A percentile compares a stretch with the other conserved stretches of the same genome.
phyloP scores from a whole-genome alignment of 1,140 invertebrate genomes.

The Antheraea pernyi region DNA sequence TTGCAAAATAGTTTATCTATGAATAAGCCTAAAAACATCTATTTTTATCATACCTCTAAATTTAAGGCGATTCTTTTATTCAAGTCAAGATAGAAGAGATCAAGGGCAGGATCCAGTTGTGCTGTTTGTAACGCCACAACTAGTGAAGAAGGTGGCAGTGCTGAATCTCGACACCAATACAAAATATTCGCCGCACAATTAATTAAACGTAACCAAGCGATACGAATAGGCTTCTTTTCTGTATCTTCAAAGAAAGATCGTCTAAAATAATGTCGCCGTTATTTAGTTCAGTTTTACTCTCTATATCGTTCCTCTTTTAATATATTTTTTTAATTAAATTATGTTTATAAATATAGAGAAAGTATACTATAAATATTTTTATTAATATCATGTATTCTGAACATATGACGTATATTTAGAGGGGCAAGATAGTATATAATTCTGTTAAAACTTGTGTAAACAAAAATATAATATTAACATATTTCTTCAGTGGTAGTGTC shows the following conservation, averaged over 20 bases:
- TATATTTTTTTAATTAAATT: too few relatives aligned
- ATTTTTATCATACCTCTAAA: slow-evolving; percentile 42
- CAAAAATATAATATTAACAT: too few relatives aligned
- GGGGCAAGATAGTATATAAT: too few relatives aligned
- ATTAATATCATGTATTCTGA: too few relatives aligned
- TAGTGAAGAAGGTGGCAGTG: slow-evolving; percentile 50
- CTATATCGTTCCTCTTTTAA: too few relatives aligned
- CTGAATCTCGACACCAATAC: slow-evolving; percentile 48
- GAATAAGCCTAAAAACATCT: too few relatives aligned
- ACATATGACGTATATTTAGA: too few relatives aligned
- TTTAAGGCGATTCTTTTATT: slow-evolving; percentile 34
- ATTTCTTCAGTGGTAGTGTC: too few relatives aligned
- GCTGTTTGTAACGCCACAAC: slow-evolving; percentile 47
- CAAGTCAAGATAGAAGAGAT: slow-evolving; percentile 52
- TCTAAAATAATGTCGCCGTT: slow-evolving; percentile 30
- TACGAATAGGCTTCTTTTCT: slow-evolving; percentile 37
- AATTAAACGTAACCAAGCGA: slow-evolving; percentile 51
- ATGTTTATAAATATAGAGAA: too few relatives aligned
- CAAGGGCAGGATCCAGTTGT: slow-evolving; percentile 53
- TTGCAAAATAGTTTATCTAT: too few relatives aligned
- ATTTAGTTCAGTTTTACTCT: neutral
- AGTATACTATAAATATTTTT: too few relatives aligned
- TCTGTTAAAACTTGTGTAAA: too few relatives aligned
- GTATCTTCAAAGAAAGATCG: slow-evolving; percentile 45
- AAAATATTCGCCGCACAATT: slow-evolving; percentile 40